phyloP scores from a whole-genome alignment of 2,113 vertebrate genomes.

The Crotalus viridis region DNA sequence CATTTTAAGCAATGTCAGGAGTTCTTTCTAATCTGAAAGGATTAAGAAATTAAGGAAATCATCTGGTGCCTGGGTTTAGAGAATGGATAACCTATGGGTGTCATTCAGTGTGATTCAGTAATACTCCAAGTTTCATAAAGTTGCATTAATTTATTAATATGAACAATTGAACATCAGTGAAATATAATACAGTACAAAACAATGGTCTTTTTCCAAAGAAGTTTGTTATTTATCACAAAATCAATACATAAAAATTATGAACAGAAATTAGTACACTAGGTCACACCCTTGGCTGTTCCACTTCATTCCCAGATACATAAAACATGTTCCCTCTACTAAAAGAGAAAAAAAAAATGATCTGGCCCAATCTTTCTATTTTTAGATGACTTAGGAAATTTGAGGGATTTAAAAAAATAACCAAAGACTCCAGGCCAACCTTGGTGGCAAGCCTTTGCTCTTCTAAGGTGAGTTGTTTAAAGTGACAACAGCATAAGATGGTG shows the following conservation, averaged over 20 bases:
- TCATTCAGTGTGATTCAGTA: not conserved
- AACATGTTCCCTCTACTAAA: rapidly evolving
- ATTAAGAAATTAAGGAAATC: not conserved
- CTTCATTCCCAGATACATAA: not conserved
- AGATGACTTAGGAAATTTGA: constrained; percentile 3
- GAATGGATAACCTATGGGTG: not conserved
- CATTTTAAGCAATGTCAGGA: not conserved
- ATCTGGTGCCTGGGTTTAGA: not conserved
- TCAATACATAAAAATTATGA: constrained; percentile 15
- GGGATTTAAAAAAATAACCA: not conserved
- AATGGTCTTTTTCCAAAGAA: not conserved
- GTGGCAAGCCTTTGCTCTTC: constrained; percentile 15
- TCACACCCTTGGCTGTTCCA: constrained; percentile 18
- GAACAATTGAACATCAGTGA: not conserved
- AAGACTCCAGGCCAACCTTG: not conserved
- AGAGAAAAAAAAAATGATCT: no score
- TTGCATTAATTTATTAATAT: not conserved
- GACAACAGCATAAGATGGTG: constrained; percentile 39
- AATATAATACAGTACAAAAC: not conserved
- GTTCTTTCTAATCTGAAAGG: not conserved
- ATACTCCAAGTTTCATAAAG: not conserved
- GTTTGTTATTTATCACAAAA: not conserved
- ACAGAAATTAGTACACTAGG: not conserved
- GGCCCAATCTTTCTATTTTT: constrained; percentile 26
- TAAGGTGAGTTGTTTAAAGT: constrained; percentile 32